phyloP scores from a whole-genome alignment of 2,113 vertebrate species.

The Neogale vison region DNA sequence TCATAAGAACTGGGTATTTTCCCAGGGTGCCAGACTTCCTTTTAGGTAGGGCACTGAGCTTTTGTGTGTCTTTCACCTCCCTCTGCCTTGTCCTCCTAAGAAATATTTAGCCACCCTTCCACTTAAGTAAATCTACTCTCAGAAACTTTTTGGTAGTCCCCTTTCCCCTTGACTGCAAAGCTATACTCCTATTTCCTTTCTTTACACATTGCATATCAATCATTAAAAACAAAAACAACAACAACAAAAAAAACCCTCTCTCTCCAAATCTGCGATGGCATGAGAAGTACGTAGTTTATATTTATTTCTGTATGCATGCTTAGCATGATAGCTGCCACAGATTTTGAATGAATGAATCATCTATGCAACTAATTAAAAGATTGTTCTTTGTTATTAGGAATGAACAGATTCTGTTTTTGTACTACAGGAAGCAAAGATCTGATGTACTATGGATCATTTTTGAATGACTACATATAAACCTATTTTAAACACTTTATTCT shows the following conservation, averaged over 20 bases:
- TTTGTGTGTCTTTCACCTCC: neutral
- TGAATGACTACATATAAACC: neutral
- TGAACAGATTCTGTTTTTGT: neutral
- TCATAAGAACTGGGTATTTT: neutral
- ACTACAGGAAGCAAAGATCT: neutral
- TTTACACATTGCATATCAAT: neutral
- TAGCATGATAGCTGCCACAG: neutral
- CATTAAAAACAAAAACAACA: neutral
- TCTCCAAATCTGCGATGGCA: neutral
- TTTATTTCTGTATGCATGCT: neutral
- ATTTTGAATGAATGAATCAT: neutral
- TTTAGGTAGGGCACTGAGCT: accelerated
- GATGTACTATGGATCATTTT: neutral
- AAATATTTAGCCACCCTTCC: neutral
- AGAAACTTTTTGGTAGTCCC: neutral
- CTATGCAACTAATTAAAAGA: neutral
- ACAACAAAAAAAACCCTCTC: too few relatives aligned
- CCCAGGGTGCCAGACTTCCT: neutral
- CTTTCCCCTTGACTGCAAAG: neutral
- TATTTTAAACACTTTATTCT: neutral
- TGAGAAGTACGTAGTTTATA: neutral
- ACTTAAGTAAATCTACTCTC: neutral
- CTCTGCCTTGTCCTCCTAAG: neutral
- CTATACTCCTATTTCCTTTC: neutral
- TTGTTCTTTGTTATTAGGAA: neutral